A percentile compares a stretch with the other conserved stretches of the same genome.
These are phyloP conservation scores for Chouioia cunea DNA, from an alignment of 2,888 invertebrate species.

Conservation along the genomic window DNA sequence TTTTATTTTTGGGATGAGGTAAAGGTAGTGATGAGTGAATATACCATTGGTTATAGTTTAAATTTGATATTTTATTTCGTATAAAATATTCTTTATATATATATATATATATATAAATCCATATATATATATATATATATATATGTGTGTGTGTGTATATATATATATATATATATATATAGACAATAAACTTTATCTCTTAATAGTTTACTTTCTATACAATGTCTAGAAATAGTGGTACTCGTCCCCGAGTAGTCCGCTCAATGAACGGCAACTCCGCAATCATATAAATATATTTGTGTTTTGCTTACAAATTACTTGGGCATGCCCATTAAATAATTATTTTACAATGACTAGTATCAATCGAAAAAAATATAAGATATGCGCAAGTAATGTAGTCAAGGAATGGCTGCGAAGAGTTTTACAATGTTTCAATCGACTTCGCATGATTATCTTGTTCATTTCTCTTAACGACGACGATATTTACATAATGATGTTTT, in stretches of 20 bases:
- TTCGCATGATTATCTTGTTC: constrained; percentile 36
- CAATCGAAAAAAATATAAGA: constrained; percentile 34
- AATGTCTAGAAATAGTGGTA: constrained; percentile 59
- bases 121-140: too few relatives aligned
- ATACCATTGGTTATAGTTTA: constrained; percentile 49
- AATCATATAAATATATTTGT: constrained; percentile 49
- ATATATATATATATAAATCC: too few relatives aligned
- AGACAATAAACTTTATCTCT: constrained; percentile 58
- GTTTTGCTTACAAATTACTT: constrained; percentile 36
- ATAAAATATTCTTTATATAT: constrained; percentile 64
- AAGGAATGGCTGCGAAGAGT: constrained; percentile 41
- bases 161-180: constrained; percentile 53
- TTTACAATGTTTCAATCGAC: constrained; percentile 43
- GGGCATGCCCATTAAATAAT: constrained; percentile 32
- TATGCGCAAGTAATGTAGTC: constrained; percentile 13
- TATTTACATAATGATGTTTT: constrained; percentile 34
- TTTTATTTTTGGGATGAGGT: not conserved
- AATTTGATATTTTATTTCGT: constrained; percentile 58
- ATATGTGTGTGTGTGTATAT: too few relatives aligned
- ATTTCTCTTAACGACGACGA: constrained; percentile 12
- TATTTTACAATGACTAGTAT: constrained; percentile 47
- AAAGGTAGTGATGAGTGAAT: constrained; percentile 23
- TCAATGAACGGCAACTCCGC: constrained; percentile 54
- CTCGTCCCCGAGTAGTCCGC: constrained; percentile 55
- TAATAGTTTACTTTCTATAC: constrained; percentile 63